A percentile compares a stretch with the other conserved stretches of the same genome.
Evolutionary conservation across 2,888 invertebrate species (phyloP).

Genomic region (Eucera pruinosa): DNA sequence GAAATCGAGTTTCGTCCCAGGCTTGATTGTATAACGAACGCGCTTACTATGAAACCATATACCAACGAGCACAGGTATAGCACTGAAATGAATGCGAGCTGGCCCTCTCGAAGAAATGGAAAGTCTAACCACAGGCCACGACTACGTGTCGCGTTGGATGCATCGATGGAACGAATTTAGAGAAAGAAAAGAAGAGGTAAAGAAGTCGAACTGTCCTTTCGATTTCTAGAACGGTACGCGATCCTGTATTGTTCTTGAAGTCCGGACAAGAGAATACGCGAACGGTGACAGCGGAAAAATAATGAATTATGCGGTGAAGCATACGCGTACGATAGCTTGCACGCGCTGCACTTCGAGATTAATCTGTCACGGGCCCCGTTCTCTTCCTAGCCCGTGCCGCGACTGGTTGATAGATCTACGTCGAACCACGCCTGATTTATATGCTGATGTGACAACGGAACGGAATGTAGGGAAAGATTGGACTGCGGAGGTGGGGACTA

Average conservation of each 20-base stretch:
- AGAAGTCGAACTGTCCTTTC: constrained; percentile 35
- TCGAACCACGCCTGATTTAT: constrained; percentile 68
- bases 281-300: constrained; percentile 59
- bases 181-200: background rate
- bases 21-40: constrained; percentile 47
- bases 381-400: constrained; percentile 64
- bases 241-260: constrained; percentile 32
- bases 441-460: constrained; percentile 59
- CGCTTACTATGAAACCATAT: background rate
- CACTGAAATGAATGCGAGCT: constrained; percentile 40
- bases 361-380: constrained; percentile 69
- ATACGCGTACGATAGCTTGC: constrained; percentile 59
- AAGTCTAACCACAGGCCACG: constrained; percentile 20
- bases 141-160: background rate
- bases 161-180: constrained; percentile 23
- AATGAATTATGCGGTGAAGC: constrained; percentile 68
- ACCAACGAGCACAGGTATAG: background rate
- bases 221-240: constrained; percentile 40
- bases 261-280: constrained; percentile 61
- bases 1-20: constrained; percentile 40
- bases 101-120: constrained; percentile 32
- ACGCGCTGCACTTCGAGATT: constrained; percentile 69
- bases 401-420: constrained; percentile 69
- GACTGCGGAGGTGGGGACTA: background rate
- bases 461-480: constrained; percentile 49